Evolutionary conservation across 35 echinoderm and acorn worm genomes (phyloP).

Genomic region (Apostichopus japonicus): DNA sequence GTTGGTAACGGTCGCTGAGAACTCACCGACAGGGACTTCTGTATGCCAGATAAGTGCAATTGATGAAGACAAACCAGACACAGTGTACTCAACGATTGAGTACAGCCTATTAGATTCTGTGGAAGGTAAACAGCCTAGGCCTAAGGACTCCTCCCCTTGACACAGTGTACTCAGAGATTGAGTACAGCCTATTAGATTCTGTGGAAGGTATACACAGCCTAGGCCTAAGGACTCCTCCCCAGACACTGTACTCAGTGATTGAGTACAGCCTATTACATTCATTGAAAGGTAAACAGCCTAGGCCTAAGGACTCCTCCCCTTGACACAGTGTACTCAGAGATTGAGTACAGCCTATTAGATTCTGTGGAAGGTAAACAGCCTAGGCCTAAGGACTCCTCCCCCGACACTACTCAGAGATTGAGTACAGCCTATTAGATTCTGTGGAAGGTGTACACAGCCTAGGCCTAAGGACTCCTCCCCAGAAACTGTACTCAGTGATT

Average conservation of each 20-base stretch:
- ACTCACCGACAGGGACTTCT: neutral
- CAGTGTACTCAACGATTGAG: neutral
- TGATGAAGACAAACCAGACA: neutral
- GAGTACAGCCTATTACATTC: neutral
- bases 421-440: no score
- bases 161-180: no score
- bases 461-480: neutral
- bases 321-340: neutral
- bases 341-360: neutral
- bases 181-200: no score
- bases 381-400: no score
- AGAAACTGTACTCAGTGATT: neutral
- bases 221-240: no score
- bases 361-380: neutral
- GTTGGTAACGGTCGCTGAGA: neutral
- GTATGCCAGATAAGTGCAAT: neutral
- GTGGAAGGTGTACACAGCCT: no score
- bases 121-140: neutral
- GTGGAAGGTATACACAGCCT: no score
- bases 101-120: neutral
- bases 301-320: no score
- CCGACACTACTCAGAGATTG: no score
- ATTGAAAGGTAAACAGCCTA: no score
- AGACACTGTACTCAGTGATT: neutral
- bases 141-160: no score